Percentiles rank a stretch among this genome's conserved stretches.
Conservation (phyloP, 2,797 vertebrate genomes). For the Stomatorhinus walkeri region DNA sequence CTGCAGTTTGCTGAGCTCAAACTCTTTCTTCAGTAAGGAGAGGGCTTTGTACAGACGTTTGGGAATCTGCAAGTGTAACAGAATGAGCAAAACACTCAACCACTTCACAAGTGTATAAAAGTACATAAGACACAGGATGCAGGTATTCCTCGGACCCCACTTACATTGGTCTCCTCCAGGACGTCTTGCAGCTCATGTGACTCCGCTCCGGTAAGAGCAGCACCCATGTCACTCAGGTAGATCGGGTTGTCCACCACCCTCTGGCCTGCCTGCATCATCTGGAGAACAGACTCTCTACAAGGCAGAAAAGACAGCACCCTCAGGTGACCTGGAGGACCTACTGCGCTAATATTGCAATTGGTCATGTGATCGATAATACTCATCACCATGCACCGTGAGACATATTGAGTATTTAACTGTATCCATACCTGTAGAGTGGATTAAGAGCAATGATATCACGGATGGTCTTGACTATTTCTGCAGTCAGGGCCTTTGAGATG, state of each 20-base stretch:
- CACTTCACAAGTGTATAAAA: background rate
- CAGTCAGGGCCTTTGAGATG: constrained; percentile 76
- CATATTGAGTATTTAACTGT: background rate
- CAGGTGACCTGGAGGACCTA: background rate
- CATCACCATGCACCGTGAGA: background rate
- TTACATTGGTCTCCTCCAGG: constrained; percentile 87
- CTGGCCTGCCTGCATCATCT: constrained; percentile 99
- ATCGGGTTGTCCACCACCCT: constrained; percentile 97
- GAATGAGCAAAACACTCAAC: background rate
- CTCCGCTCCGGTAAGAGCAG: constrained; percentile 88
- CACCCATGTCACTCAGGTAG: constrained; percentile 97
- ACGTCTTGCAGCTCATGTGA: constrained; percentile 90
- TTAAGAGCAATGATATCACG: constrained; percentile 96
- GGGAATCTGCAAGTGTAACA: constrained; percentile 70
- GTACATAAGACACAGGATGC: background rate
- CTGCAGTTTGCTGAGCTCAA: constrained; percentile 92
- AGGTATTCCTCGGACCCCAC: constrained; percentile 30
- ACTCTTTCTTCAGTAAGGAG: constrained; percentile 94
- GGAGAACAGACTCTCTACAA: constrained; percentile 88
- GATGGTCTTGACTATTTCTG: constrained; percentile 98
- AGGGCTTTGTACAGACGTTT: constrained; percentile 94
- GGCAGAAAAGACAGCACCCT: background rate
- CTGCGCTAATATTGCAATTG: background rate
- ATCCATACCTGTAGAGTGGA: constrained; percentile 81
- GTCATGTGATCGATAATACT: background rate